Base-by-base conservation (phyloP, 2,113 vertebrate species). In the Tenrec ecaudatus region DNA sequence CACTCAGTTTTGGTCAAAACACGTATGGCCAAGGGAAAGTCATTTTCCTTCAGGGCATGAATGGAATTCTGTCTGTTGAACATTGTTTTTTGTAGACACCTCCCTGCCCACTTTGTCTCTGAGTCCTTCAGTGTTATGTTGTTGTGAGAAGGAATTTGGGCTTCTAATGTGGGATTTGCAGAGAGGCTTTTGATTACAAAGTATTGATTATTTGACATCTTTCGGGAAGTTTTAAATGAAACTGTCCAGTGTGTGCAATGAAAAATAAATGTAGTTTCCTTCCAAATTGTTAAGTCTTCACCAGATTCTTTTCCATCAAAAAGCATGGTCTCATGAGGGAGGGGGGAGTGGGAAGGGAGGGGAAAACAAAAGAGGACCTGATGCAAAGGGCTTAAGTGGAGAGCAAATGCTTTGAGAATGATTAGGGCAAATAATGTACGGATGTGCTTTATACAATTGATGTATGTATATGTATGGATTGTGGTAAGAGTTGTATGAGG, bases 21-120 rank as follows among this genome's bases (percentile, higher is more conserved):
- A 36, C 33, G 60, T 38, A 38, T 16, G 27, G 7, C 11, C 27
- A 76, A 88, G 20, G 15, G 40, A 58, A 64, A 60, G 29, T 58
- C 20, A 87, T 68, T 76, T 73, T 73, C 47, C 88, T 73, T 79
- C 27, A 85, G 62, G 87, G 10, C 29, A 1, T 53, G 0, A 22
- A 33, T 83, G 4, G 47, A 94, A 88, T 14, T 64, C 23, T 3
- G 22, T 80, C 60, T 91, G 27, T 47, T 91, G 64, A 91, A 86
- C 90, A 16, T 2, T 88, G 7, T 76, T 40, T 94, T 95, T 94
- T 19, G 40, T 15, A 90, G 77, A 4, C 29, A 62, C 17, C 1
- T 57, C 8, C 0, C 19, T 85, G 83, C 0, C 1, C 36, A 31
- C 0, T 0, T 4, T 19, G 62, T 77, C 76, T 71, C n/a, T 17